Conservation (phyloP, 2,113 vertebrate species). For the Sinocyclocheilus anophthalmus region DNA sequence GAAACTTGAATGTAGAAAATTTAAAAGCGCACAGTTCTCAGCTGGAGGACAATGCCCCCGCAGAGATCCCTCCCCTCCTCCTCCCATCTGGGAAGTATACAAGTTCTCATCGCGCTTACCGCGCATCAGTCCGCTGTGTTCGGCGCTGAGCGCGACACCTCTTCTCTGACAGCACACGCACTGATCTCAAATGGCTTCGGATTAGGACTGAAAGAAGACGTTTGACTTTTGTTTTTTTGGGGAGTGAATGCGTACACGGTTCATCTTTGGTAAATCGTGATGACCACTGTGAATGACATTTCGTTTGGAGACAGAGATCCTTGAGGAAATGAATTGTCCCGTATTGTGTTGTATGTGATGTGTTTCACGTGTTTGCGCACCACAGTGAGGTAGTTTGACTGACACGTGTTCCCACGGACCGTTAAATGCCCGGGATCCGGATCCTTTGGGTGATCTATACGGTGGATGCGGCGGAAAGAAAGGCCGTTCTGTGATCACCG, state of each 20-base stretch:
- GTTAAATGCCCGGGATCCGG: constrained; percentile 50
- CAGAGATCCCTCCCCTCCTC: background rate
- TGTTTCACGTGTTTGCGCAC: constrained; percentile 68
- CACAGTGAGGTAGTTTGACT: constrained; percentile 66
- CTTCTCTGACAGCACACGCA: background rate
- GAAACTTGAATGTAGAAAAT: background rate
- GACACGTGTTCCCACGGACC: constrained; percentile 8
- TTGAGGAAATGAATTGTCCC: constrained; percentile 18
- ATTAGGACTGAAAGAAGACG: background rate
- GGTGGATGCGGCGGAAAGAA: constrained; percentile 58
- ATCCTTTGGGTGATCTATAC: constrained; percentile 42
- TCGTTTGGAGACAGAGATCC: background rate
- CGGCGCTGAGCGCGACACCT: constrained; percentile 14
- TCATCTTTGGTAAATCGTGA: background rate
- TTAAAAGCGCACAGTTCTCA: background rate
- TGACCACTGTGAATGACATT: background rate
- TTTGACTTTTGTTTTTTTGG: background rate
- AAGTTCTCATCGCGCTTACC: constrained; percentile 46
- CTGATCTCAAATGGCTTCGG: background rate
- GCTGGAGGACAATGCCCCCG: background rate
- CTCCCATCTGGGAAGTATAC: constrained; percentile 30
- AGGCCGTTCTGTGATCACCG: constrained; percentile 60
- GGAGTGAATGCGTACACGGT: background rate
- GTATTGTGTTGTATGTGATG: constrained; percentile 45
- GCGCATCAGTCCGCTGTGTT: constrained; percentile 50